These are phyloP conservation scores for Menura novaehollandiae DNA, from an alignment of 2,113 vertebrate species.

Conservation along the genomic window DNA sequence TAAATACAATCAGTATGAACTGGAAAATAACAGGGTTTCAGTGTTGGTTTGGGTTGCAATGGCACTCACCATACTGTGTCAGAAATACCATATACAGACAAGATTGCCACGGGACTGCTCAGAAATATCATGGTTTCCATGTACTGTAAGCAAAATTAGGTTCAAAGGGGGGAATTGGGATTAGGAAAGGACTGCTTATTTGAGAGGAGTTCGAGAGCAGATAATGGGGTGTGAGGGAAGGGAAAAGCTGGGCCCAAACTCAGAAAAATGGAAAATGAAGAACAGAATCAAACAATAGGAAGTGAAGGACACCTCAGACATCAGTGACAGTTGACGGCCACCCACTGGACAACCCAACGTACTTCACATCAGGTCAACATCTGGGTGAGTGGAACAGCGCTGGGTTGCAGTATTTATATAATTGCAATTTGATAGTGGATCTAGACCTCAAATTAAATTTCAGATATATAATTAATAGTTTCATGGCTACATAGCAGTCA, in stretches of 20 bases:
- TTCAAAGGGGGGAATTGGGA: background rate
- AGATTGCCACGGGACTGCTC: background rate
- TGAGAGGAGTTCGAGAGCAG: background rate
- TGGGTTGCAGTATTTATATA: background rate
- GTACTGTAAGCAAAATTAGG: background rate
- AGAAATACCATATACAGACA: background rate
- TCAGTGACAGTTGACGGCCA: background rate
- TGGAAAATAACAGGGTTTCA: background rate
- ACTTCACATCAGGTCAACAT: background rate
- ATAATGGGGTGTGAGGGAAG: background rate
- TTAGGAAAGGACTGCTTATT: background rate
- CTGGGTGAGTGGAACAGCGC: accelerated
- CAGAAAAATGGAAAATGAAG: background rate
- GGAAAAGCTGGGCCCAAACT: background rate
- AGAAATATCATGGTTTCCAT: background rate
- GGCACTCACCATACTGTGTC: background rate
- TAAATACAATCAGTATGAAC: background rate
- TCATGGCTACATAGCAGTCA: background rate
- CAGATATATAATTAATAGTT: background rate
- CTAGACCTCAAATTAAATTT: background rate
- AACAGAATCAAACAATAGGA: background rate
- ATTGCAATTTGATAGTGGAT: background rate
- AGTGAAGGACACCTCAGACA: background rate
- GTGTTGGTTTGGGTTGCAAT: background rate
- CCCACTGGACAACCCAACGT: background rate